Evolutionary conservation across 2,113 vertebrate genomes (phyloP), one percentile per base, ranked within the genome.

Genomic region (Acanthochromis polyacanthus): DNA sequence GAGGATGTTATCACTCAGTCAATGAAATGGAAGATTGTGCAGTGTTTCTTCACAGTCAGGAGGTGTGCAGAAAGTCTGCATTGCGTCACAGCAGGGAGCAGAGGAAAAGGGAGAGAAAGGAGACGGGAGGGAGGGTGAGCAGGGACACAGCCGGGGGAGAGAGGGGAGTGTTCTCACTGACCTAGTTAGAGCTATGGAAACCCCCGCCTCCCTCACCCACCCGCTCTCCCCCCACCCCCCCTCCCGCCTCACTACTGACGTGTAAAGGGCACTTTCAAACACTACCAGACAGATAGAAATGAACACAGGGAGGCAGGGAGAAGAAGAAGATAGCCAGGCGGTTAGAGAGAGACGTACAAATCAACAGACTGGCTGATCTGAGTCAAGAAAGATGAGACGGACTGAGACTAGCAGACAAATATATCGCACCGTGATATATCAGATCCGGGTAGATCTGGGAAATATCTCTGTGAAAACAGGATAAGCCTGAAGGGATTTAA

Each of bases 221-320:
- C 58, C 55, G 6, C 32, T 36, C 32, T 2, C 32, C 9, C 32
- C 8, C 70, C 69, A n/a, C 32, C 66, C 80, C 70, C 69, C 80
- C 55, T 46, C 69, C 71, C 17, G 68, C 81, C 67, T 77, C 74
- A 70, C 78, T 32, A 71, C 71, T 79, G 88, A 90, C 66, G 85
- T 89, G 91, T 89, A 90, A 91, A 90, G 77, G 88, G 83, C 89
- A 89, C 86, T 92, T 91, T 92, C 78, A 89, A 89, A 88, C 81
- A 75, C 45, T 64, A 83, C 76, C 79, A 81, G 81, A 76, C 78
- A 72, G 67, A 73, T 55, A 78, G 70, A 73, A 81, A 83, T 66
- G 53, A 79, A 81, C 28, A 22, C 80, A 75, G 32, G 32, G 46
- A 45, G 51, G 30, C 77, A 83, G 74, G 30, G 53, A 59, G 22